Percentiles rank a stretch among this genome's conserved stretches.
These are phyloP conservation scores for Taenaris catops DNA, from an alignment of 2,888 invertebrate genomes.

Conservation along the genomic window DNA sequence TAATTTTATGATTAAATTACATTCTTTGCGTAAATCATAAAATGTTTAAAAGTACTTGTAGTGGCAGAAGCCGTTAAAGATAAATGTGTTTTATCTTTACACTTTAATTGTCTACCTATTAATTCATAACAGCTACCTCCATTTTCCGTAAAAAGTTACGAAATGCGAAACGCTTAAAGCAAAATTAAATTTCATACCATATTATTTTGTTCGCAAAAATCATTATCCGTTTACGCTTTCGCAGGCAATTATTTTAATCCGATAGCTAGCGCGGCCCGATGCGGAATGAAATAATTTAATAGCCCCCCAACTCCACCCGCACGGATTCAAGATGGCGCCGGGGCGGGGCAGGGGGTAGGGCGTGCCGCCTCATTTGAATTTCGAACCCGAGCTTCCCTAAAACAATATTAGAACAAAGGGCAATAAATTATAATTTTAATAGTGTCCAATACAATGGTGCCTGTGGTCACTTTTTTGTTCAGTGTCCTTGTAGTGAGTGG, in stretches of 20 bases:
- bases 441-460: too few relatives aligned
- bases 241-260: slow-evolving; percentile 79
- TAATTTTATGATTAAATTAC: too few relatives aligned
- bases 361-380: slow-evolving; percentile 78
- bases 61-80: slow-evolving; percentile 4
- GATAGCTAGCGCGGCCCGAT: slow-evolving; percentile 71
- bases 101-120: slow-evolving; percentile 9
- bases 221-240: slow-evolving; percentile 76
- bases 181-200: slow-evolving; percentile 60
- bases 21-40: too few relatives aligned
- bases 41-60: too few relatives aligned
- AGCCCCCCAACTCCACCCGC: slow-evolving; percentile 56
- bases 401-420: too few relatives aligned
- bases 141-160: slow-evolving; percentile 11
- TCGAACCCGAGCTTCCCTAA: slow-evolving; percentile 71
- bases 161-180: slow-evolving; percentile 27
- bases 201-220: slow-evolving; percentile 73
- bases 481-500: too few relatives aligned
- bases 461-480: too few relatives aligned
- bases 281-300: slow-evolving; percentile 79
- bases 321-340: slow-evolving; percentile 72
- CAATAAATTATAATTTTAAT: too few relatives aligned
- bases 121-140: slow-evolving; percentile 9
- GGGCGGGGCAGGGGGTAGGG: slow-evolving; percentile 71
- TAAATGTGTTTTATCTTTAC: slow-evolving; percentile 6